Conservation (phyloP, 2,797 vertebrate species). For the Pampus argenteus region DNA sequence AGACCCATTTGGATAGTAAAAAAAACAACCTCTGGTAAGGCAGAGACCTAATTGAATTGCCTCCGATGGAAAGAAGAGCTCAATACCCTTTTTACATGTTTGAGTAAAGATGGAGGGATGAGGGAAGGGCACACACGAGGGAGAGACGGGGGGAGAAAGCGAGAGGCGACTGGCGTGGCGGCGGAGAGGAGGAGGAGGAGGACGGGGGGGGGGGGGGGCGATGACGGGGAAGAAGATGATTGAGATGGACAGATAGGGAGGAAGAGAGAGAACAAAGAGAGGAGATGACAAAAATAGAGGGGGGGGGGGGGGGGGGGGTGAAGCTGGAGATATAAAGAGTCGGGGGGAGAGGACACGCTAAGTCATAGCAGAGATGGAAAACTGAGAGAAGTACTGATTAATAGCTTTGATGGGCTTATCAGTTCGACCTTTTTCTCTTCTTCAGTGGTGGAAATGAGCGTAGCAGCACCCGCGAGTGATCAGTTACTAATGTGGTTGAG, state of each 20-base stretch:
- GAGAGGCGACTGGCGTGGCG: slow-evolving; percentile 34
- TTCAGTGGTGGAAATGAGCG: slow-evolving; percentile 51
- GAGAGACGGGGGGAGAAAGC: slow-evolving; percentile 45
- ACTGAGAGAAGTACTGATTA: slow-evolving; percentile 38
- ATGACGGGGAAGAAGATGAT: slow-evolving; percentile 69
- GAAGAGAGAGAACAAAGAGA: slow-evolving; percentile 67
- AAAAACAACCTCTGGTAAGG: slow-evolving; percentile 63
- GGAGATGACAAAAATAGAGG: slow-evolving; percentile 63
- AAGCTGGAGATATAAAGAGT: slow-evolving; percentile 53
- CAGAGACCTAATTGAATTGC: slow-evolving; percentile 79
- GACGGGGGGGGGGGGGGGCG: slow-evolving; percentile 9
- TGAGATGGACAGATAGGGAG: slow-evolving; percentile 73
- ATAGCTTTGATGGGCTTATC: slow-evolving; percentile 56
- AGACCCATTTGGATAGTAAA: slow-evolving; percentile 70
- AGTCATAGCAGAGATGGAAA: slow-evolving; percentile 28
- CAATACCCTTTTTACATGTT: slow-evolving; percentile 74
- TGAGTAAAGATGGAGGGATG: slow-evolving; percentile 68
- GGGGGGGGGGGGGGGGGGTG: slow-evolving; percentile 27
- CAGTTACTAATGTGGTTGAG: too few relatives aligned
- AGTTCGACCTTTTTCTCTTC: slow-evolving; percentile 22
- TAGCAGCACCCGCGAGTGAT: too few relatives aligned
- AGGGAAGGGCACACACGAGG: slow-evolving; percentile 63
- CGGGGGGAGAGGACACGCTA: background rate
- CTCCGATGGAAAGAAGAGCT: slow-evolving; percentile 70
- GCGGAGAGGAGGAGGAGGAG: background rate